phyloP scores from a whole-genome alignment of 2,888 invertebrate species.

The Arctia plantaginis region DNA sequence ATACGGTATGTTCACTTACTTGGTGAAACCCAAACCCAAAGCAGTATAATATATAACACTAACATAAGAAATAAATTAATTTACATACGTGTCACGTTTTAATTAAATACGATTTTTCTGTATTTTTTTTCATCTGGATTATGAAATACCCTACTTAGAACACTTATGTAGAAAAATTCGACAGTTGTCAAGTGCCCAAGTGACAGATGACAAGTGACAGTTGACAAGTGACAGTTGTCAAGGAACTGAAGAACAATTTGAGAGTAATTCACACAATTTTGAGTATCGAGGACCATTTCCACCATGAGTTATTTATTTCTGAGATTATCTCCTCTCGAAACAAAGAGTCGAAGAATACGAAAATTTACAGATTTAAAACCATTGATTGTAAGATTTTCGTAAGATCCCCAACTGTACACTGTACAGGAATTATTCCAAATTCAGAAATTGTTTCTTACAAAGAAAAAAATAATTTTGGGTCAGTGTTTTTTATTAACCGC shows the following conservation, averaged over 20 bases:
- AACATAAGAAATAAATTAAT: neutral
- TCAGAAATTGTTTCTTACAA: neutral
- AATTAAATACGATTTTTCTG: neutral
- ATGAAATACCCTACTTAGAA: neutral
- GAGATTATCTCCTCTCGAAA: neutral
- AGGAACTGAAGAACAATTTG: neutral
- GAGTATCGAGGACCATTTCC: neutral
- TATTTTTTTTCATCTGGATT: neutral
- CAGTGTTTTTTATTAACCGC: neutral
- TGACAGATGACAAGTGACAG: no score
- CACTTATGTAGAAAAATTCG: neutral
- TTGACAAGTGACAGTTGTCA: no score
- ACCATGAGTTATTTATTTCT: neutral
- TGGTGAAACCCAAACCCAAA: no score
- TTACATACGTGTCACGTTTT: neutral
- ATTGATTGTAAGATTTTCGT: neutral
- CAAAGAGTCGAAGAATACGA: neutral
- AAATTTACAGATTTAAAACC: neutral
- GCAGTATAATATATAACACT: neutral
- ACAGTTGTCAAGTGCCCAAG: neutral
- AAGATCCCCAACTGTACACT: neutral
- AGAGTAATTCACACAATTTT: neutral
- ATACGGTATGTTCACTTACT: no score
- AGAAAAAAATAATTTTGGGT: neutral
- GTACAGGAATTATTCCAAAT: neutral